Percentiles rank a stretch among this genome's conserved stretches.
phyloP scores from a whole-genome alignment of 2,888 invertebrate genomes.

The Ischnus inquisitorius region DNA sequence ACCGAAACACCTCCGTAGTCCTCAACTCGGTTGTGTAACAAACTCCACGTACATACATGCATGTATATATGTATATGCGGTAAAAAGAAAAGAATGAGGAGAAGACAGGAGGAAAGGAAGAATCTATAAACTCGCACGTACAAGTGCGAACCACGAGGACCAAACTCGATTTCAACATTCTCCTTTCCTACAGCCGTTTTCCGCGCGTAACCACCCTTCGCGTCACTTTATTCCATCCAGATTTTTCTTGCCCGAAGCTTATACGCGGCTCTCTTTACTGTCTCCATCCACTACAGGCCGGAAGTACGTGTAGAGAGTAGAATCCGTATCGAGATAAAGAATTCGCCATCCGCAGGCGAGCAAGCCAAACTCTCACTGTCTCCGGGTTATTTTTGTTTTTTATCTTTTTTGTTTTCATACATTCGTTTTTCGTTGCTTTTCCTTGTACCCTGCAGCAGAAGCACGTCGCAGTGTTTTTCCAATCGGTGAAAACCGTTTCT shows the following conservation, averaged over 20 bases:
- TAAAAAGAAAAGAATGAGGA: slow-evolving; percentile 10
- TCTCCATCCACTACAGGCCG: neutral
- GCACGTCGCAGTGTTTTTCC: slow-evolving; percentile 69
- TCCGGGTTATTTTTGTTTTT: neutral
- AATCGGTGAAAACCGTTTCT: slow-evolving; percentile 64
- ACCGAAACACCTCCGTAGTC: neutral
- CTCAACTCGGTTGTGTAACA: slow-evolving; percentile 5
- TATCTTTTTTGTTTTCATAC: neutral
- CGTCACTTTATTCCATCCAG: slow-evolving; percentile 63
- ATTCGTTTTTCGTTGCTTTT: slow-evolving; percentile 6
- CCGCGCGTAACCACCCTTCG: slow-evolving; percentile 5
- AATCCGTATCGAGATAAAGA: slow-evolving; percentile 64
- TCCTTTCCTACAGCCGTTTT: slow-evolving; percentile 33
- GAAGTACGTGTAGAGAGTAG: slow-evolving; percentile 44
- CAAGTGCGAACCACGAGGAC: slow-evolving; percentile 36
- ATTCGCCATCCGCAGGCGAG: slow-evolving; percentile 38
- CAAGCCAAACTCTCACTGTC: slow-evolving; percentile 26
- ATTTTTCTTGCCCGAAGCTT: slow-evolving; percentile 45
- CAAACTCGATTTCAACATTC: slow-evolving; percentile 66
- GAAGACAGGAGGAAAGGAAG: slow-evolving; percentile 18
- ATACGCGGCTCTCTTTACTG: slow-evolving; percentile 28
- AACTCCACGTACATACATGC: neutral
- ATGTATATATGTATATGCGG: neutral
- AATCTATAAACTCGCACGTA: slow-evolving; percentile 58
- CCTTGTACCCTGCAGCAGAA: slow-evolving; percentile 34